Base-by-base conservation (phyloP, 2,113 vertebrate genomes). In the Pelecanoides urinatrix region DNA sequence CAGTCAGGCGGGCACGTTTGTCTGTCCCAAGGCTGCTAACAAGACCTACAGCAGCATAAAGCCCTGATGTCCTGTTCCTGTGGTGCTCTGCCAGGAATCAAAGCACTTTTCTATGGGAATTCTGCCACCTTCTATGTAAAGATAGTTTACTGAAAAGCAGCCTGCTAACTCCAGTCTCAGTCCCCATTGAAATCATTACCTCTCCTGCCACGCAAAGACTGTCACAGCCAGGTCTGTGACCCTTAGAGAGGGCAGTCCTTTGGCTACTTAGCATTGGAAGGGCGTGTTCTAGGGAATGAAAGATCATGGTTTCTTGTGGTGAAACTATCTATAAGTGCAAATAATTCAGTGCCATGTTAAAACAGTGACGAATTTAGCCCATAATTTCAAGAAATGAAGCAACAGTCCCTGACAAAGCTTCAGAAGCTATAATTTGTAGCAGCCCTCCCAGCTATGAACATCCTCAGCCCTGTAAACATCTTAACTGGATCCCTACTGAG, bases 321-420 rank as follows among this genome's bases (percentile, higher is more conserved):
- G 13, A 82, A 90, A 65, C 27, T 72, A 53, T 30, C 79, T 66
- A 0, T 47, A 84, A 89, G 55, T 77, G 53, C 66, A 92, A 84
- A 67, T 89, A 92, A 95, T 75, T 94, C 72, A 94, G 53, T 16
- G 29, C 42, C 2, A 2, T 26, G 44, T 65, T 91, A 71, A 91
- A 92, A 61, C 21, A 34, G 89, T 56, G 45, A 85, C 88, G 62
- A 96, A 90, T 96, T 92, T 87, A 85, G 56, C 44, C 62, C 36
- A 29, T 65, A 90, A 82, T 95, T 95, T 91, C 71, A 91, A 90
- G 58, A 96, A 92, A 84, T 62, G 79, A 92, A 94, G 72, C 70
- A 85, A 85, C 36, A 26, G 17, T 75, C 70, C 40, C 70, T n/a
- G 53, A 78, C 34, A 89, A 91, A 91, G 52, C 38, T 29, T 81